These are phyloP conservation scores for Poecile montanus DNA, from an alignment of 2,797 vertebrate species.

Conservation along the genomic window DNA sequence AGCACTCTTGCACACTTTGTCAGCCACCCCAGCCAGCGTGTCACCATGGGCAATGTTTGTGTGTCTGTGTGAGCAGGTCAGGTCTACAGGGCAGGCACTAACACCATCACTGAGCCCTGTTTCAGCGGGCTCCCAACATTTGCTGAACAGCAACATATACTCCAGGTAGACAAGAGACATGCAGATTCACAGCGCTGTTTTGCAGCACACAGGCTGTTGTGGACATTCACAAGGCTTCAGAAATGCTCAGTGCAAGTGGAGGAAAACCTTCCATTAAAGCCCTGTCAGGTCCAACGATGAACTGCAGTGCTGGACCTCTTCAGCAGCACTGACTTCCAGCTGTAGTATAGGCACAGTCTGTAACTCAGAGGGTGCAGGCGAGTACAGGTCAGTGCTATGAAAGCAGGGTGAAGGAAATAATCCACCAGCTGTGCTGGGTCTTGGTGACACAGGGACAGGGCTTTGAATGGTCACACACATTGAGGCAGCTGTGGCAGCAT, in stretches of 20 bases:
- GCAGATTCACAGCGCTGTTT: neutral
- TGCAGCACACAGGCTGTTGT: neutral
- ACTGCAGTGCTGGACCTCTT: neutral
- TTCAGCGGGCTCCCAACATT: neutral
- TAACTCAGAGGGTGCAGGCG: neutral
- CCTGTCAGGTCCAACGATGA: neutral
- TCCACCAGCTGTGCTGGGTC: neutral
- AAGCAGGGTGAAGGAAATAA: neutral
- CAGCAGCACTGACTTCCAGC: neutral
- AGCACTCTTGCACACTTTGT: neutral
- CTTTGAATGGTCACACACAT: neutral
- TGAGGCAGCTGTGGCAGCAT: neutral
- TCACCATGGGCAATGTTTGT: neutral
- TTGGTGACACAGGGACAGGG: neutral
- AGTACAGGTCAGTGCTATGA: neutral
- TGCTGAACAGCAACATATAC: neutral
- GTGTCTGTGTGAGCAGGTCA: neutral
- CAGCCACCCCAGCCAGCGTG: neutral
- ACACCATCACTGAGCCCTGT: neutral
- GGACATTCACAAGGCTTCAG: neutral
- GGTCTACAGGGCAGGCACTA: neutral
- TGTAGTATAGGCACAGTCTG: neutral
- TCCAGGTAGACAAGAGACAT: neutral
- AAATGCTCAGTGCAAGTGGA: neutral
- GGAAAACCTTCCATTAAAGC: constrained; percentile 21